Evolutionary conservation across 2,888 invertebrate genomes (phyloP), one percentile per base, ranked within the genome.

Genomic region (Matsumyia berberina): DNA sequence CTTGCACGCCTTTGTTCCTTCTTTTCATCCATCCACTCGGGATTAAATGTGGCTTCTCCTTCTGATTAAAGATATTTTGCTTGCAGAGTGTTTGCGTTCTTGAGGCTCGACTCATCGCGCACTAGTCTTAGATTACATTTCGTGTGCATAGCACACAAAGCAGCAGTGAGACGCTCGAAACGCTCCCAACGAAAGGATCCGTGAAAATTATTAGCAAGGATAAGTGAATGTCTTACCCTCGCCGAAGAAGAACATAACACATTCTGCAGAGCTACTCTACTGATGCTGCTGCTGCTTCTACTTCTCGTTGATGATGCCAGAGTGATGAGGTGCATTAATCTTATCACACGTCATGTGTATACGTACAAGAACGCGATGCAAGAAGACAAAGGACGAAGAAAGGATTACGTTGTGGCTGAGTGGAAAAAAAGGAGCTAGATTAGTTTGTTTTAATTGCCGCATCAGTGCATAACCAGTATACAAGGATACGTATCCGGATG

Each of bases 241-340:
- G 37, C 24, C 2, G 24, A 49, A 15, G 24, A 62, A 42, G 31
- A 64, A 17, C 5, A 39, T 17, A 53, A 17, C 39, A 39, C 7
- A 60, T 17, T 49, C 17, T n/a, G 44, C 31, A 12, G 37, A 37
- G 69, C 33, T 33, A 55, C n/a, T 4, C 2, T 24, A 4, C 24
- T 24, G 24, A 1, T 24, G 24, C 24, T 46, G 12, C 42, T 62
- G 42, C 51, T 62, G 60, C 11, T 37, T 37, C 42, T 24, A 29
- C 69, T 57, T 7, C 67, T 57, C 24, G 55, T 49, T 55, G 55
- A 72, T 78, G 72, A 67, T 73, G 58, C 39, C 66, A 31, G 60
- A 62, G 62, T 74, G 83, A 83, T 79, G 69, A 69, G 79, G 49
- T 57, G 37, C 83, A 73, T 83, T 79, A 73, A 79, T 83, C 79